A percentile compares a stretch with the other conserved stretches of the same genome.
Conservation (phyloP, 1,140 invertebrate genomes). For the Apolygus lucorum region DNA sequence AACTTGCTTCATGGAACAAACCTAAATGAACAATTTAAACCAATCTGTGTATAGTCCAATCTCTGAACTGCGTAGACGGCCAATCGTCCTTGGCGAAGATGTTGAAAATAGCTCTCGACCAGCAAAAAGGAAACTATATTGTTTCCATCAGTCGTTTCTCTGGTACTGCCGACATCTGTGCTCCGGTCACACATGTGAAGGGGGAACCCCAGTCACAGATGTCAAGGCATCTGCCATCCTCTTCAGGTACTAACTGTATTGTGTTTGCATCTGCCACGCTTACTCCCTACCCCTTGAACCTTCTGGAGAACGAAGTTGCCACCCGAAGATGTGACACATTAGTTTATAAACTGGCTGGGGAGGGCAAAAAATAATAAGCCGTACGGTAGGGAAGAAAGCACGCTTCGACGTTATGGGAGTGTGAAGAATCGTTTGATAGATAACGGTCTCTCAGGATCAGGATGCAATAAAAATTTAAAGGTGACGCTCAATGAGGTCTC, state of each 20-base stretch:
- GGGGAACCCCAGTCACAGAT: background rate
- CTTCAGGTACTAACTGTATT: background rate
- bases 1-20: no score
- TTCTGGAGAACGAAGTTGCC: background rate
- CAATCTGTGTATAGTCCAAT: no score
- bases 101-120: no score
- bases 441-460: no score
- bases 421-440: no score
- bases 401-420: background rate
- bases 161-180: background rate
- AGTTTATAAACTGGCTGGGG: background rate
- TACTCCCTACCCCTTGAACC: background rate
- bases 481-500: no score
- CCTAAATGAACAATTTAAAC: no score
- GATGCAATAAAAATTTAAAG: no score
- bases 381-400: background rate
- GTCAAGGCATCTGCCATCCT: background rate
- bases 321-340: background rate
- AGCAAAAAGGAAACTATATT: no score
- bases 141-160: background rate
- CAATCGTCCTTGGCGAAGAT: no score
- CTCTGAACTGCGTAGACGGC: no score
- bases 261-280: slow-evolving; percentile 3
- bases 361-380: background rate
- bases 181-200: background rate